phyloP scores from a whole-genome alignment of 1,140 invertebrate genomes.

The Drosophila ironensis region DNA sequence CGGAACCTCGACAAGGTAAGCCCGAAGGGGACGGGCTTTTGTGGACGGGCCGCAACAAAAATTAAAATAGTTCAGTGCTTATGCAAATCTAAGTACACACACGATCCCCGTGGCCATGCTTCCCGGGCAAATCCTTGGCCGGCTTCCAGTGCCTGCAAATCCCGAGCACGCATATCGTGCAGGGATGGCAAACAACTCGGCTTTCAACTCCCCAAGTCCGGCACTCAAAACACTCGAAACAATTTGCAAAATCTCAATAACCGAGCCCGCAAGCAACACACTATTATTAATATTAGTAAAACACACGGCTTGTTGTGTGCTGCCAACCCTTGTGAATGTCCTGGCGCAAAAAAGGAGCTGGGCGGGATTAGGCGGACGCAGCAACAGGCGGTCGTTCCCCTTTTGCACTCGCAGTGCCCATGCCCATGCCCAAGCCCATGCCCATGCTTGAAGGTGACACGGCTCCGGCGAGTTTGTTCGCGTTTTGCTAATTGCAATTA shows the following conservation, averaged over 20 bases:
- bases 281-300: background rate
- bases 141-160: background rate
- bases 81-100: background rate
- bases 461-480: slow-evolving; percentile 6
- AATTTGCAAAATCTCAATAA: too few relatives aligned
- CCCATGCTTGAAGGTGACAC: slow-evolving; percentile 31
- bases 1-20: background rate
- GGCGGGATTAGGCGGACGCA: slow-evolving; percentile 35
- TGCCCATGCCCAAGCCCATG: background rate
- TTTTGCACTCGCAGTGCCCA: slow-evolving; percentile 5
- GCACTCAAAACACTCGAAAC: too few relatives aligned
- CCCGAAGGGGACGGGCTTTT: background rate
- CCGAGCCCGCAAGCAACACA: background rate
- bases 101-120: background rate
- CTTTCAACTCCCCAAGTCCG: too few relatives aligned
- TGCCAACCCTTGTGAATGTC: background rate
- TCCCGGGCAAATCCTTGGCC: background rate
- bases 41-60: background rate
- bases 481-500: slow-evolving; percentile 78
- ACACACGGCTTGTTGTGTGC: background rate
- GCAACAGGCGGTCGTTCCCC: slow-evolving; percentile 11
- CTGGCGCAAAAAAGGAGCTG: slow-evolving; percentile 1
- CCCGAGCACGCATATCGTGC: too few relatives aligned
- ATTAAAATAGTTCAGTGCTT: slow-evolving; percentile 3
- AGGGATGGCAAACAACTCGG: background rate